Evolutionary conservation across 2,113 vertebrate species (phyloP).

Genomic region (Cebidichthys violaceus): DNA sequence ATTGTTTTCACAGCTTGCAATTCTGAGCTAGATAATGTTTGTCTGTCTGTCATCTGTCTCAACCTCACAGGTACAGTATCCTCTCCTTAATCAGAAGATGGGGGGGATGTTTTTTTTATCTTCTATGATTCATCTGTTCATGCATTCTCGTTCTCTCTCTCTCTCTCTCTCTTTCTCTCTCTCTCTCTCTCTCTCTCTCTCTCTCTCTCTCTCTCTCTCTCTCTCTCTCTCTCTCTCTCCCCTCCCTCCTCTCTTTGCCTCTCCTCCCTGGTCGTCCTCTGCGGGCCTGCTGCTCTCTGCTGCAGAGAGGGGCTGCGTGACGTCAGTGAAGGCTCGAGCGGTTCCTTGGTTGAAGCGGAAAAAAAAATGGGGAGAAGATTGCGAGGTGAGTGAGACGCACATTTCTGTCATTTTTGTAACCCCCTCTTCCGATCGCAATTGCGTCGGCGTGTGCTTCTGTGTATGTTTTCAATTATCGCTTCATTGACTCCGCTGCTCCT

Average conservation of each 20-base stretch:
- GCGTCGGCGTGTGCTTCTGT: background rate
- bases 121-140: constrained; percentile 25
- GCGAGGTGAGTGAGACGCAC: constrained; percentile 81
- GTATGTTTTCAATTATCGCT: constrained; percentile 22
- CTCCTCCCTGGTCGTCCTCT: constrained; percentile 68
- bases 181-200: constrained; percentile 2
- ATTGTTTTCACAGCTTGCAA: background rate
- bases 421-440: constrained; percentile 14
- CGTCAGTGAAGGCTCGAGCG: constrained; percentile 82
- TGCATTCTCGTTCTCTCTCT: background rate
- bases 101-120: constrained; percentile 17
- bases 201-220: constrained; percentile 6
- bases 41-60: background rate
- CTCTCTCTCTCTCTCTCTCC: constrained; percentile 2
- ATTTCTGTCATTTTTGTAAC: constrained; percentile 60
- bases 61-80: constrained; percentile 16
- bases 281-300: constrained; percentile 80
- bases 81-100: constrained; percentile 15
- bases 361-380: constrained; percentile 80
- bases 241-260: constrained; percentile 9
- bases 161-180: background rate
- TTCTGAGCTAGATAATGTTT: background rate
- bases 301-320: constrained; percentile 84
- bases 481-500: constrained; percentile 52
- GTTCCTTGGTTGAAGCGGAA: constrained; percentile 75